Evolutionary conservation across 2,113 vertebrate species (phyloP).

Genomic region (Donacobius atricapilla): DNA sequence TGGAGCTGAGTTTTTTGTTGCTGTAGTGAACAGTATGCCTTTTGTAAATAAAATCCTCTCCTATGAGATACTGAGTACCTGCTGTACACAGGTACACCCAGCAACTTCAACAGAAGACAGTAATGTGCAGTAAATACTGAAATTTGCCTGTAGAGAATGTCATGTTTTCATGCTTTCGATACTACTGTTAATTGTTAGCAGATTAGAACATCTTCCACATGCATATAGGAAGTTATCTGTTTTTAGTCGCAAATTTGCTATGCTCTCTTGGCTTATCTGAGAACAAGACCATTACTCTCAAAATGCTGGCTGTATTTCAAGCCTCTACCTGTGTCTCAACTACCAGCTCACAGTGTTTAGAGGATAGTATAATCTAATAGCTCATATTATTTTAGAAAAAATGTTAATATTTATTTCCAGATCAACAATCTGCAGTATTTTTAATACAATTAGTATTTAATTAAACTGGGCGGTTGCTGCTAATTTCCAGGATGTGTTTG

Average conservation of each 20-base stretch:
- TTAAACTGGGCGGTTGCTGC: neutral
- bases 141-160: neutral
- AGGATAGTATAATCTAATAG: neutral
- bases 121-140: neutral
- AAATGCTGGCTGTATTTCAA: neutral
- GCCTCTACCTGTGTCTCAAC: neutral
- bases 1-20: neutral
- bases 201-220: neutral
- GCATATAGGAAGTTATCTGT: neutral
- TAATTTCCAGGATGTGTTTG: neutral
- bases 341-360: neutral
- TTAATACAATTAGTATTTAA: neutral
- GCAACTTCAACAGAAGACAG: neutral
- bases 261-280: neutral
- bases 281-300: neutral
- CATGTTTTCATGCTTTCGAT: neutral
- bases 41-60: neutral
- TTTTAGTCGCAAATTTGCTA: neutral
- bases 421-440: neutral
- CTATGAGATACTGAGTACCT: neutral
- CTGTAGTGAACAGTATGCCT: neutral
- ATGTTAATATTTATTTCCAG: neutral
- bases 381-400: neutral
- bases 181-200: neutral
- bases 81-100: rapidly evolving